These are phyloP conservation scores for Anniella stebbinsi DNA, from an alignment of 2,797 vertebrate genomes.

Conservation along the genomic window DNA sequence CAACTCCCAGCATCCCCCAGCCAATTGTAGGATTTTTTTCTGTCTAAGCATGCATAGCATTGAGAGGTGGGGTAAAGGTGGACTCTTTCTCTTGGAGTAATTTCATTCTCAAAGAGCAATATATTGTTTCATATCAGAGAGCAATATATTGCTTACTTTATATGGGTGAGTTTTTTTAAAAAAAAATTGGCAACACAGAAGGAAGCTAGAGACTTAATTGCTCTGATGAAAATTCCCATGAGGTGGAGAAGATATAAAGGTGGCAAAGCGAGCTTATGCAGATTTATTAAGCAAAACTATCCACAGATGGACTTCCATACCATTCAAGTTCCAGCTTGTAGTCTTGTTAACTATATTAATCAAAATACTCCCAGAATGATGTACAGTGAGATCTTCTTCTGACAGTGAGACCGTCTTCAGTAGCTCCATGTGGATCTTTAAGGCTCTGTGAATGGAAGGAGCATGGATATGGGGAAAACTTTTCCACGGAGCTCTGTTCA, in stretches of 20 bases:
- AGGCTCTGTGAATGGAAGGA: neutral
- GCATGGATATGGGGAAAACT: neutral
- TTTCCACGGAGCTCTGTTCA: neutral
- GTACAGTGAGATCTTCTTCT: no score
- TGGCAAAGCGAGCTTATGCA: neutral
- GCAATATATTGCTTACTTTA: neutral
- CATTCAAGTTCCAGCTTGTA: neutral
- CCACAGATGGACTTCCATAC: neutral
- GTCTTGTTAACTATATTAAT: neutral
- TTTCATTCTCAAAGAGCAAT: neutral
- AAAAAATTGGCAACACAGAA: neutral
- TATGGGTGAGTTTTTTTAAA: neutral
- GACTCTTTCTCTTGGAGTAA: neutral
- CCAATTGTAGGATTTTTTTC: no score
- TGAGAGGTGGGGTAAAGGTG: neutral
- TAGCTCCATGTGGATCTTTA: neutral
- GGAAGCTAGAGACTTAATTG: neutral
- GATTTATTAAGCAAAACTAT: neutral
- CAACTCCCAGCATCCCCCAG: no score
- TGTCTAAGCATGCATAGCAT: neutral
- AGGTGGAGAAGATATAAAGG: neutral
- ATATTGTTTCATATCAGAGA: neutral
- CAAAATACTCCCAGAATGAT: neutral
- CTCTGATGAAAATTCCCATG: neutral
- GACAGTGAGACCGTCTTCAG: neutral